Conservation (phyloP, 92 coral and sea anemone genomes). For the Metridium senile region DNA sequence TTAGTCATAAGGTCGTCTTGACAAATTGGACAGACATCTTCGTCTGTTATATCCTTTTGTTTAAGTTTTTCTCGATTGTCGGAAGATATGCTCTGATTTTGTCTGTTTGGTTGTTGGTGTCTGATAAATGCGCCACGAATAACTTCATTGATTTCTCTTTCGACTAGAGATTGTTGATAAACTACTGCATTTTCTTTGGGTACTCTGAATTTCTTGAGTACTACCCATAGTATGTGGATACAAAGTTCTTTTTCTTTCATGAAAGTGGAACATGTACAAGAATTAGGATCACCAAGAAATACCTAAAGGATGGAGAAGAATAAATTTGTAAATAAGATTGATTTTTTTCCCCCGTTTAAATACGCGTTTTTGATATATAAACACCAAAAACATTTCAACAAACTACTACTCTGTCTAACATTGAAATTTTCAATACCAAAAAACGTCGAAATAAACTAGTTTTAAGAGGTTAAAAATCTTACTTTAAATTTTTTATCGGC, state of each 20-base stretch:
- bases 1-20: constrained; percentile 88
- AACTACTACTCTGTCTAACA: too few species aligned
- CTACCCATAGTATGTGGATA: constrained; percentile 93
- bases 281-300: constrained; percentile 91
- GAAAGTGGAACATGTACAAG: constrained; percentile 90
- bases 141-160: constrained; percentile 94
- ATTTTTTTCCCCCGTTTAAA: too few species aligned
- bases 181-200: constrained; percentile 93
- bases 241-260: constrained; percentile 91
- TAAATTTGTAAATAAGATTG: neutral
- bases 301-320: constrained; percentile 52
- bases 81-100: constrained; percentile 22
- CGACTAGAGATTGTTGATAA: constrained; percentile 94
- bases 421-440: too few species aligned
- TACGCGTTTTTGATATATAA: too few species aligned
- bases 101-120: constrained; percentile 38
- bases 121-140: constrained; percentile 70
- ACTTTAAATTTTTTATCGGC: constrained; percentile 92
- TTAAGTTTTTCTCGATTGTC: constrained; percentile 81
- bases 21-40: constrained; percentile 97
- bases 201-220: constrained; percentile 93
- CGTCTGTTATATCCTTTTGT: constrained; percentile 79
- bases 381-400: too few species aligned
- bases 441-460: too few species aligned
- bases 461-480: neutral